Evolutionary conservation across 2,113 vertebrate species (phyloP).

Genomic region (Naja naja): DNA sequence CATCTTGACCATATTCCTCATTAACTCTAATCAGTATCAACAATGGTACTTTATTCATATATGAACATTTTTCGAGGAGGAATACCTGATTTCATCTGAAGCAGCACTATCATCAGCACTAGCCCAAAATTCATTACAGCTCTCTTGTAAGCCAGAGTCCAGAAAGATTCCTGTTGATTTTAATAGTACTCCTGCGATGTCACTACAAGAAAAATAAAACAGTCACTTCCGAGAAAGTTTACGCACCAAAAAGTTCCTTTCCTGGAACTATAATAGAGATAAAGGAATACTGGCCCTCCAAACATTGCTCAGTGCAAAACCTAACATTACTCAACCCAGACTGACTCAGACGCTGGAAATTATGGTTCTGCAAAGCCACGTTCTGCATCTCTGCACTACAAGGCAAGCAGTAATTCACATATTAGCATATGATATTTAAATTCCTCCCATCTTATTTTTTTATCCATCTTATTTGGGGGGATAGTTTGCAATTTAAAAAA

Average conservation of each 20-base stretch:
- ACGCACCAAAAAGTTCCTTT: background rate
- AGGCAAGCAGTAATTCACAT: background rate
- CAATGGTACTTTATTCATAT: background rate
- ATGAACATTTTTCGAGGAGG: background rate
- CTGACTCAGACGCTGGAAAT: background rate
- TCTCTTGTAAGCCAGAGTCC: conserved; percentile 86
- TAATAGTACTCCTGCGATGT: conserved; percentile 95
- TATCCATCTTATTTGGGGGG: too few relatives aligned
- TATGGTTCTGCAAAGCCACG: background rate
- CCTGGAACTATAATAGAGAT: background rate
- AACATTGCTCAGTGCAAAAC: background rate
- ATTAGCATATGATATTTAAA: background rate
- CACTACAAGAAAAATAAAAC: conserved; percentile 72
- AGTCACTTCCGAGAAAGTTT: background rate
- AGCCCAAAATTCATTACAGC: conserved; percentile 89
- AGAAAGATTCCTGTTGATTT: conserved; percentile 96
- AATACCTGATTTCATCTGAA: conserved; percentile 93
- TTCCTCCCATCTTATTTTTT: background rate
- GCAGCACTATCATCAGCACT: conserved; percentile 87
- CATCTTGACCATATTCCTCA: background rate
- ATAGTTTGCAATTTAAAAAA: background rate
- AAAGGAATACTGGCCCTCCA: background rate
- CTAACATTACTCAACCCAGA: background rate
- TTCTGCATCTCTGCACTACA: background rate
- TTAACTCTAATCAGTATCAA: background rate